Evolutionary conservation across 1,140 invertebrate genomes (phyloP), one percentile per base, ranked within the genome.

Genomic region (Monomorium pharaonis): DNA sequence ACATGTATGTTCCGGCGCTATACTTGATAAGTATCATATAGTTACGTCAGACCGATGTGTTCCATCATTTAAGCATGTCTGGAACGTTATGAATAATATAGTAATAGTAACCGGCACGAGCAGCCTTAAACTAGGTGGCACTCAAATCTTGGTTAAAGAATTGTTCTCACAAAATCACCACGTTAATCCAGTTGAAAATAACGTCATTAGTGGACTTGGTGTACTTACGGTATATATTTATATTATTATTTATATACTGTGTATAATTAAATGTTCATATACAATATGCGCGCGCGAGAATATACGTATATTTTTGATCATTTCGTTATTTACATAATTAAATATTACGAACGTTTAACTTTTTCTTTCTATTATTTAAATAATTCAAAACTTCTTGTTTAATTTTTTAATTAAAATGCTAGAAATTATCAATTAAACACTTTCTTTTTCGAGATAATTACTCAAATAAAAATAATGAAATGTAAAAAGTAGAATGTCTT

Each of bases 111-210:
- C 21, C n/a, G 77, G 63, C 18, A 81, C 77, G 14, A 70, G 30
- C 63, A 70, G 27, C 4, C 33, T 81, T 0, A 81, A 56, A 42
- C 49, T n/a, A 3, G 47, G 47, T 21, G 77, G 63, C 14, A 14
- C 14, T 21, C 12, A 12, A 9, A 62, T 21, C 18, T 77, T 21
- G 5, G 42, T 33, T 37, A 77, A 77, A n/a, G 75, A 77, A 47
- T 47, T 63, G 75, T 77, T 77, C 75, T 77, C 75, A 0, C 75
- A 77, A 47, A 77, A 77, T 77, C 75, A 77, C 21, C 12, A 63
- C 16, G 1, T n/a, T 5, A 77, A 77, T 14, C 75, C 75, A 14
- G 1, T 18, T 33, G 24, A 77, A 0, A 77, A 77, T 47, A 7
- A 27, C 18, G 10, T 77, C 18, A 47, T 18, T n/a, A 63, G 58